Percentiles rank a stretch among this genome's conserved stretches.
These are phyloP conservation scores for Cygnus atratus DNA, from an alignment of 2,113 vertebrate genomes.

Conservation along the genomic window DNA sequence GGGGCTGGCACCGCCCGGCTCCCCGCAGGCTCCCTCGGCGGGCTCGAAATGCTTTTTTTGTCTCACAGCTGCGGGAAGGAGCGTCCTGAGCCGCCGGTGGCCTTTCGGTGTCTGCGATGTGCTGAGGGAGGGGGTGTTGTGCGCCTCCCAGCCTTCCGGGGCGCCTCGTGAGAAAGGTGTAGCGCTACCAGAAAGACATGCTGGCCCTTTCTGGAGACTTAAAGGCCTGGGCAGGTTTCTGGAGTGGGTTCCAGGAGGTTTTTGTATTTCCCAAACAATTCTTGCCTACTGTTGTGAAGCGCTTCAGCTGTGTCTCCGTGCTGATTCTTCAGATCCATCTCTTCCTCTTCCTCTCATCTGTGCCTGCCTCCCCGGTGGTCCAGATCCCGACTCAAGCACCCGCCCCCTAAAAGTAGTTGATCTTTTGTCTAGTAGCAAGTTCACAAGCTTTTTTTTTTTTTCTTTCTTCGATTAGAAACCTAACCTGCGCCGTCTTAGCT, in stretches of 20 bases:
- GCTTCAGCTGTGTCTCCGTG: background rate
- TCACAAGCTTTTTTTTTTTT: background rate
- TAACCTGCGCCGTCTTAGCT: background rate
- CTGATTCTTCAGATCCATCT: background rate
- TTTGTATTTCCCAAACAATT: background rate
- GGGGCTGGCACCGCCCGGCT: background rate
- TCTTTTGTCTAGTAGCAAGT: background rate
- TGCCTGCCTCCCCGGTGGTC: background rate
- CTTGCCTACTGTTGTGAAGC: background rate
- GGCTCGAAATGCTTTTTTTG: accelerated
- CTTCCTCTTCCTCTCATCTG: background rate
- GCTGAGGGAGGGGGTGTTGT: no score
- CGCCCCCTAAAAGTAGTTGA: no score
- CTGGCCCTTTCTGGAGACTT: accelerated
- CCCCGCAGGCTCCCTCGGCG: background rate
- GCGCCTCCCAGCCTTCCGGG: no score
- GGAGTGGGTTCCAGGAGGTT: background rate
- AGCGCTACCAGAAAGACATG: background rate
- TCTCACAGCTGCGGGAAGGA: background rate
- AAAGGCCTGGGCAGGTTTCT: background rate
- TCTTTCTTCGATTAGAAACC: no score
- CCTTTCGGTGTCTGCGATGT: background rate
- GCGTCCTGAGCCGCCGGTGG: accelerated
- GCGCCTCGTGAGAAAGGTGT: background rate
- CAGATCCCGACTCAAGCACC: background rate